Percentiles rank a stretch among this genome's conserved stretches.
These are phyloP conservation scores for Crax fasciolata DNA, from an alignment of 2,797 vertebrate genomes.

Conservation along the genomic window DNA sequence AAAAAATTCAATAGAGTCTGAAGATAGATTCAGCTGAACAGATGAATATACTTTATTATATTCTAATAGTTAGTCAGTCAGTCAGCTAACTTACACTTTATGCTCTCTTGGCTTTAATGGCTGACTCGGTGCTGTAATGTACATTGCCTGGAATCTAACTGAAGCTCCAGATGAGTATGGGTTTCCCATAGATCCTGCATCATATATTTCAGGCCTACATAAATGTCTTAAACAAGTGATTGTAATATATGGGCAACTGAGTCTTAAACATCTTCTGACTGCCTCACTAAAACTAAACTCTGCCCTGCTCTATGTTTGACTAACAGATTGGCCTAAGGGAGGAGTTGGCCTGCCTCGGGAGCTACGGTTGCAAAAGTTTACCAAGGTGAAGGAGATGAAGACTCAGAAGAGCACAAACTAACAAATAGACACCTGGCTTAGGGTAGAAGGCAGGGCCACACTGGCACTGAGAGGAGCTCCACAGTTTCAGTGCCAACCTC, in stretches of 20 bases:
- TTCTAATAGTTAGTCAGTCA: not conserved
- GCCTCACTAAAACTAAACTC: not conserved
- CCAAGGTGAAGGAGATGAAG: not conserved
- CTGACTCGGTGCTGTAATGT: not conserved
- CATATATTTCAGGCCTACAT: not conserved
- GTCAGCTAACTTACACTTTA: constrained; percentile 38
- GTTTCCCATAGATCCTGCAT: not conserved
- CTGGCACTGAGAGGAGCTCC: not conserved
- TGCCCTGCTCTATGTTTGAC: not conserved
- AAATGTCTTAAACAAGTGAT: not conserved
- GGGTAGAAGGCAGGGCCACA: not conserved
- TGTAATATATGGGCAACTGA: not conserved
- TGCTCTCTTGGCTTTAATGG: constrained; percentile 18
- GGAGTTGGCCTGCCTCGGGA: not conserved
- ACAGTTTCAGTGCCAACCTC: not conserved
- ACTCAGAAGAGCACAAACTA: not conserved
- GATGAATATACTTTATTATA: constrained; percentile 8
- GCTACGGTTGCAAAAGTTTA: not conserved
- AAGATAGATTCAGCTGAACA: constrained; percentile 4
- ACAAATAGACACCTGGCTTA: not conserved
- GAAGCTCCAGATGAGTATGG: not conserved
- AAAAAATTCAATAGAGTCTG: not conserved
- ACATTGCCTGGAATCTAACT: not conserved
- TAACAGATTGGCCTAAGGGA: not conserved
- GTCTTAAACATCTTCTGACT: not conserved